These are phyloP conservation scores for Laspeyria flexula DNA, from an alignment of 2,888 invertebrate species.

Conservation along the genomic window DNA sequence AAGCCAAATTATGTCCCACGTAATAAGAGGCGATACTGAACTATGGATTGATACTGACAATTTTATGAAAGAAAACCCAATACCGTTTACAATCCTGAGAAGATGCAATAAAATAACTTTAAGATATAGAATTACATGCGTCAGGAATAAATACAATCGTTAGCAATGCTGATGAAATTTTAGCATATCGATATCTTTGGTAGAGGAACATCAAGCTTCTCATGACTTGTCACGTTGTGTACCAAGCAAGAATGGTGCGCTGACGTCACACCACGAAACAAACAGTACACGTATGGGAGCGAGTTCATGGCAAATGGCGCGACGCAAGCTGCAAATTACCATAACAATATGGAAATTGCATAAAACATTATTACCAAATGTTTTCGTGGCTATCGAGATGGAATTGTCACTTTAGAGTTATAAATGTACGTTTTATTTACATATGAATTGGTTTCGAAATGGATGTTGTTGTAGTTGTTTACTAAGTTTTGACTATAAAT, in stretches of 20 bases:
- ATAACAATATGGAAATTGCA: conserved; percentile 38
- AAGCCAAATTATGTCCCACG: no score
- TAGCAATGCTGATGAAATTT: not conserved
- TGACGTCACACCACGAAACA: conserved; percentile 33
- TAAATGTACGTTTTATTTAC: conserved; percentile 4
- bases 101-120: no score
- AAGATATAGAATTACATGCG: no score
- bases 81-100: no score
- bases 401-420: conserved; percentile 1
- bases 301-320: conserved; percentile 43
- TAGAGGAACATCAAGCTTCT: conserved; percentile 5
- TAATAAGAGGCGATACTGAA: no score
- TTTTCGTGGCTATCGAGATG: conserved; percentile 16
- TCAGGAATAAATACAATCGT: not conserved
- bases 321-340: conserved; percentile 30
- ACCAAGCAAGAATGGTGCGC: conserved; percentile 20
- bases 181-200: not conserved
- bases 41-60: no score
- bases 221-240: conserved; percentile 8
- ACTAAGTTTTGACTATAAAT: no score
- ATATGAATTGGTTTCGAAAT: not conserved
- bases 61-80: no score
- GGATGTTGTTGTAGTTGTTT: not conserved
- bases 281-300: conserved; percentile 44
- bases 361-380: conserved; percentile 28